Conservation (phyloP, 2,113 vertebrate species). For the Bettongia penicillata region DNA sequence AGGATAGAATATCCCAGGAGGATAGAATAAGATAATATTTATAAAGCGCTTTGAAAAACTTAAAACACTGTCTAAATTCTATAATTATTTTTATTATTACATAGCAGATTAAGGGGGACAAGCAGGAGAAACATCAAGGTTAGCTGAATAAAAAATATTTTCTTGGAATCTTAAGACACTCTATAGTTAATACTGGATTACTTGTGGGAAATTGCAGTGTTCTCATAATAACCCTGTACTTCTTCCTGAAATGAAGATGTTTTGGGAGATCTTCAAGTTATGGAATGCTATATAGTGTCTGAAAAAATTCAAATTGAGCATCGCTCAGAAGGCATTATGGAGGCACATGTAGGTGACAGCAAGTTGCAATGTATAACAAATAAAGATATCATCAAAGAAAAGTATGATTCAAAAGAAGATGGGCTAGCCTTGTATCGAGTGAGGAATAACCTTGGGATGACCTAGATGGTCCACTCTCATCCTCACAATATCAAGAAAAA, state of each 20-base stretch:
- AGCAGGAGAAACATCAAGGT: neutral
- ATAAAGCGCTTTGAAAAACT: neutral
- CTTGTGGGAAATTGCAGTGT: neutral
- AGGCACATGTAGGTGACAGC: neutral
- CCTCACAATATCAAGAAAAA: neutral
- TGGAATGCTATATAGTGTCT: neutral
- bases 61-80: neutral
- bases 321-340: neutral
- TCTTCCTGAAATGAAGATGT: neutral
- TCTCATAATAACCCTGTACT: neutral
- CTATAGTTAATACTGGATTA: neutral
- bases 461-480: neutral
- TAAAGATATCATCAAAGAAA: neutral
- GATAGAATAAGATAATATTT: neutral
- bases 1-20: neutral
- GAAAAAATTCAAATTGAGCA: neutral
- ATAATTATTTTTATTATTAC: neutral
- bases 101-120: neutral
- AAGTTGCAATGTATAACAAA: neutral
- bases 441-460: neutral
- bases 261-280: neutral
- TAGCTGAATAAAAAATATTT: neutral
- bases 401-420: neutral
- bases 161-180: neutral
- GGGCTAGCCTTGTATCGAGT: neutral